Evolutionary conservation across 2,113 vertebrate genomes (phyloP).

Genomic region (Sinocyclocheilus maitianheensis): DNA sequence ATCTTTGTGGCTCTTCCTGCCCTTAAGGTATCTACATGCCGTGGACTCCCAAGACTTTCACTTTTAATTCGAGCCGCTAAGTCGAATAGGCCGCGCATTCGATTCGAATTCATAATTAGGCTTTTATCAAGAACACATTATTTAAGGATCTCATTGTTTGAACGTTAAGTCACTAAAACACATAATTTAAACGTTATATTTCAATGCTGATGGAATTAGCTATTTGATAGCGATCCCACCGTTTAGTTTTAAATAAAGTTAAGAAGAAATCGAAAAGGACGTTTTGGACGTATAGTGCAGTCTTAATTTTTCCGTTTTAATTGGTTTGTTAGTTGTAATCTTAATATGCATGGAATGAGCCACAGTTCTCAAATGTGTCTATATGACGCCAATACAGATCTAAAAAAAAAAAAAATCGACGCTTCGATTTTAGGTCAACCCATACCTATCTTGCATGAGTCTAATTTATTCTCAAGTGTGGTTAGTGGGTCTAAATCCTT

Average conservation of each 20-base stretch:
- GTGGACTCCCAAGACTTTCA: background rate
- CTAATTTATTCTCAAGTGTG: constrained; percentile 84
- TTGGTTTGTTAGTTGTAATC: background rate
- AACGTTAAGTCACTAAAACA: background rate
- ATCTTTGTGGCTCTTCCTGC: constrained; percentile 10
- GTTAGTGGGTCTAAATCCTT: constrained; percentile 72
- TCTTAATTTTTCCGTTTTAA: background rate
- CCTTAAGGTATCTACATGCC: constrained; percentile 12
- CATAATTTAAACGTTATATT: background rate
- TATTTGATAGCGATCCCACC: background rate
- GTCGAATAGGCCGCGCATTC: background rate
- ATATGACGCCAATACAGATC: background rate
- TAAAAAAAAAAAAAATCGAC: background rate
- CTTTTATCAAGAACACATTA: background rate
- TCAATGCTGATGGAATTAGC: background rate
- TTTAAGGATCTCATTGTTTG: background rate
- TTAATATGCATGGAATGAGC: background rate
- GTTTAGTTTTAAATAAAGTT: background rate
- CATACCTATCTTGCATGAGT: constrained; percentile 83
- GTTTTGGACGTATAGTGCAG: background rate
- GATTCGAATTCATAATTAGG: constrained; percentile 44
- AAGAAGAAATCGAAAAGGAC: background rate
- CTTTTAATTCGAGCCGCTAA: background rate
- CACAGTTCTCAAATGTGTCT: background rate
- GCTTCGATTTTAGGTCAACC: constrained; percentile 59